Conservation (phyloP, 2,888 invertebrate genomes). For the Fabriciana adippe region DNA sequence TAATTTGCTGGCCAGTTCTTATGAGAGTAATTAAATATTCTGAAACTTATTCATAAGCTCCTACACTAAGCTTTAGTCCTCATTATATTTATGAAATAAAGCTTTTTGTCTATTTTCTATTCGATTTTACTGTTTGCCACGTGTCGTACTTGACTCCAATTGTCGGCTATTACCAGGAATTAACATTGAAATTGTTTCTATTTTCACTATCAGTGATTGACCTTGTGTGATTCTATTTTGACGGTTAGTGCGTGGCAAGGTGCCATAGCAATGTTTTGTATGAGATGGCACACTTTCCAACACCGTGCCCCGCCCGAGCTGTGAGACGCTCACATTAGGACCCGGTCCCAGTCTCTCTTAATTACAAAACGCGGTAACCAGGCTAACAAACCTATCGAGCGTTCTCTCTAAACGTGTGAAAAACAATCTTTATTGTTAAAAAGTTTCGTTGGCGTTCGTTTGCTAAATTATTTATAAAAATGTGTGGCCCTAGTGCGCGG, state of each 20-base stretch:
- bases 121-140: not conserved
- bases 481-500: conserved; percentile 35
- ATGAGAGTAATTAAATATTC: too few relatives aligned
- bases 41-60: too few relatives aligned
- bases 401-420: conserved; percentile 69
- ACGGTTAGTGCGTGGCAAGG: conserved; percentile 60
- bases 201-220: conserved; percentile 70
- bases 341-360: conserved; percentile 52
- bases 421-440: conserved; percentile 38
- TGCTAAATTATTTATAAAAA: conserved; percentile 31
- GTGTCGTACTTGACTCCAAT: not conserved
- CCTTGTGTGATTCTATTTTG: conserved; percentile 73
- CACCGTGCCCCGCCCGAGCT: conserved; percentile 31
- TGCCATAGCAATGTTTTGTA: conserved; percentile 72
- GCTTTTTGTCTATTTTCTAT: too few relatives aligned
- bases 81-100: too few relatives aligned
- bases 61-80: too few relatives aligned
- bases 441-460: conserved; percentile 33
- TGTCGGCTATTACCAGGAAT: conserved; percentile 34
- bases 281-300: conserved; percentile 64
- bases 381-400: conserved; percentile 77
- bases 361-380: conserved; percentile 74
- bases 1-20: too few relatives aligned
- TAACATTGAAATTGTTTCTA: conserved; percentile 47
- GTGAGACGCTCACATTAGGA: conserved; percentile 36